These are phyloP conservation scores for Argyresthia goedartella DNA, from an alignment of 2,888 invertebrate species.

Conservation along the genomic window DNA sequence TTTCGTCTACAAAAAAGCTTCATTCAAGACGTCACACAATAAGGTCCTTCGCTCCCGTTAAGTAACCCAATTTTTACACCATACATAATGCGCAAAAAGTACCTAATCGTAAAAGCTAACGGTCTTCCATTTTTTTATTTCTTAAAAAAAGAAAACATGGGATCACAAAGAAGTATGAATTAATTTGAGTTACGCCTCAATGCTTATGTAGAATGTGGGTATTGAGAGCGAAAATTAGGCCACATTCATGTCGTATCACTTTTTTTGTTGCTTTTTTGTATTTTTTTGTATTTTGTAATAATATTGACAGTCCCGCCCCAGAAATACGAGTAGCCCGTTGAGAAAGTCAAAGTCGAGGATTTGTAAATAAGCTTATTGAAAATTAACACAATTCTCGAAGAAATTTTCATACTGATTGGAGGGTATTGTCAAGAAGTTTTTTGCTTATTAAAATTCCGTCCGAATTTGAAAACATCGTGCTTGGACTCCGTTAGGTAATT, in stretches of 20 bases:
- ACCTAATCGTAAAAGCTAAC: slow-evolving; percentile 43
- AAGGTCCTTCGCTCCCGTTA: slow-evolving; percentile 50
- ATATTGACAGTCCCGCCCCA: slow-evolving; percentile 63
- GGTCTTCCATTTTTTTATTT: slow-evolving; percentile 50
- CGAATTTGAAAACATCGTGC: background rate
- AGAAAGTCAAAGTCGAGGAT: slow-evolving; percentile 41
- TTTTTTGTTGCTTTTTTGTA: slow-evolving; percentile 22
- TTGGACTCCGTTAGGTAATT: too few species aligned
- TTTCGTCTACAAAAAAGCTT: slow-evolving; percentile 19
- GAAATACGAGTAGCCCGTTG: slow-evolving; percentile 16
- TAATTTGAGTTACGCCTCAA: slow-evolving; percentile 65
- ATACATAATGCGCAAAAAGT: slow-evolving; percentile 57
- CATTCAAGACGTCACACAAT: slow-evolving; percentile 38
- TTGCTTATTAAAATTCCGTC: background rate
- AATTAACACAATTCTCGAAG: slow-evolving; percentile 54
- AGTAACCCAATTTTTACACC: slow-evolving; percentile 71
- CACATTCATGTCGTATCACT: slow-evolving; percentile 41
- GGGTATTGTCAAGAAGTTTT: background rate
- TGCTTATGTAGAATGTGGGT: slow-evolving; percentile 59
- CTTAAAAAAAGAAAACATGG: slow-evolving; percentile 16
- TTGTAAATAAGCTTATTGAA: slow-evolving; percentile 67
- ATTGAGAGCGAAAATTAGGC: slow-evolving; percentile 67
- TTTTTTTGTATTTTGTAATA: slow-evolving; percentile 55
- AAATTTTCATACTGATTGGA: slow-evolving; percentile 44
- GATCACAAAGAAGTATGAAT: slow-evolving; percentile 39